phyloP scores from a whole-genome alignment of 92 coral and sea anemone species.

The Zoanthus solanderi region DNA sequence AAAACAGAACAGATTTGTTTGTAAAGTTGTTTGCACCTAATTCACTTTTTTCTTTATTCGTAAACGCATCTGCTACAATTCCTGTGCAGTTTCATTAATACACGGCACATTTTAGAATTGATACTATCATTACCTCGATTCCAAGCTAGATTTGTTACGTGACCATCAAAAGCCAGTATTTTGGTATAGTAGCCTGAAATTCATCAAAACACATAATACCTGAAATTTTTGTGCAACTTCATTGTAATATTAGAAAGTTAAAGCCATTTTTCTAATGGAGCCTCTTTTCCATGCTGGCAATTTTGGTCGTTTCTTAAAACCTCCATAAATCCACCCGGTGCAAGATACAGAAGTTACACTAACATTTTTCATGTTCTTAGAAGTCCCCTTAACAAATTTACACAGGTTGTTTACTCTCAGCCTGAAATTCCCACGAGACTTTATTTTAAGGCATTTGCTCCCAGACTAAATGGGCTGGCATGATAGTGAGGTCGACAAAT shows the following conservation, averaged over 20 bases:
- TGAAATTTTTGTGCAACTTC: neutral
- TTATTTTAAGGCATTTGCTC: neutral
- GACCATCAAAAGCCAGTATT: neutral
- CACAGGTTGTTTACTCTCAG: too few species aligned
- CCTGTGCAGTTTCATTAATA: conserved; percentile 8
- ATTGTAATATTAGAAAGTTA: too few species aligned
- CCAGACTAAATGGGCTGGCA: neutral
- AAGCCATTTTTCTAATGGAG: too few species aligned
- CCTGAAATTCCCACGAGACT: too few species aligned
- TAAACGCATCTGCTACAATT: neutral
- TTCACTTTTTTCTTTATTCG: neutral
- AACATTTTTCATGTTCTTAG: too few species aligned
- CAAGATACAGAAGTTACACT: too few species aligned
- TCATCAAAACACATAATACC: neutral
- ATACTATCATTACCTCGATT: neutral
- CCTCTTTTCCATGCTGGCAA: neutral
- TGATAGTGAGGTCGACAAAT: too few species aligned
- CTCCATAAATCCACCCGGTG: neutral
- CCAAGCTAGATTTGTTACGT: neutral
- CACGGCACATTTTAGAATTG: neutral
- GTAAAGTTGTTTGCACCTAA: neutral
- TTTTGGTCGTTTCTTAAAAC: neutral
- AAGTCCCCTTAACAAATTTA: neutral
- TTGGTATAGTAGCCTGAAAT: neutral
- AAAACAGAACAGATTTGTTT: neutral